phyloP scores from a whole-genome alignment of 2,113 vertebrate genomes.

The Neogobius melanostomus region DNA sequence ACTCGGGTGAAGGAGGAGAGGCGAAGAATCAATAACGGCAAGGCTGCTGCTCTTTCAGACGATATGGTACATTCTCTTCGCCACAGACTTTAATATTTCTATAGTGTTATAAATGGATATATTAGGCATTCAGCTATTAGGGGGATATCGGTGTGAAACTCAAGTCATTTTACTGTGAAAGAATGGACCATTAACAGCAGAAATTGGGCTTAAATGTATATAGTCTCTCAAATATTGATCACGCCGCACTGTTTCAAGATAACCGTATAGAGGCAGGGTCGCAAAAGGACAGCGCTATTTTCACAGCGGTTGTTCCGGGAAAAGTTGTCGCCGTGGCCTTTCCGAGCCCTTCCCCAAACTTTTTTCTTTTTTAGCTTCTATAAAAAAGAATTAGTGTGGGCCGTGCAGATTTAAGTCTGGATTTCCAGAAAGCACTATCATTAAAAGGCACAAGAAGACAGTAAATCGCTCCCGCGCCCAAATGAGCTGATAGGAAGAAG shows the following conservation, averaged over 20 bases:
- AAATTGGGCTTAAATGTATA: too few species aligned
- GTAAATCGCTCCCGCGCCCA: neutral
- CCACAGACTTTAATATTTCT: neutral
- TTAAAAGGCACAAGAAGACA: neutral
- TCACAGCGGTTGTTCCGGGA: neutral
- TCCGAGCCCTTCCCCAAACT: neutral
- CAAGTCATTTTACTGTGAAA: too few species aligned
- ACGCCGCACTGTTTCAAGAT: neutral
- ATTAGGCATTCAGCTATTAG: too few species aligned
- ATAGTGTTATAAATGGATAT: neutral
- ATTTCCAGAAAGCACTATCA: neutral
- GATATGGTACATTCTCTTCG: conserved; percentile 22
- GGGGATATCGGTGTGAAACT: too few species aligned
- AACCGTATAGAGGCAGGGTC: neutral
- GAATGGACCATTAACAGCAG: too few species aligned
- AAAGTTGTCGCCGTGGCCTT: neutral
- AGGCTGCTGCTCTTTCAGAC: conserved; percentile 36
- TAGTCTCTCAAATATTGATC: neutral
- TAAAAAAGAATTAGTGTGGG: neutral
- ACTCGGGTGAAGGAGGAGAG: conserved; percentile 28
- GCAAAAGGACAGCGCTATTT: neutral
- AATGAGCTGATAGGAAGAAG: neutral
- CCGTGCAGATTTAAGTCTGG: neutral
- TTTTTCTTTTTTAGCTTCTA: neutral
- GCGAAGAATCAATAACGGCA: conserved; percentile 32